A percentile compares a stretch with the other conserved stretches of the same genome.
These are phyloP conservation scores for Tamias sibiricus DNA, from an alignment of 2,113 vertebrate genomes.

Conservation along the genomic window DNA sequence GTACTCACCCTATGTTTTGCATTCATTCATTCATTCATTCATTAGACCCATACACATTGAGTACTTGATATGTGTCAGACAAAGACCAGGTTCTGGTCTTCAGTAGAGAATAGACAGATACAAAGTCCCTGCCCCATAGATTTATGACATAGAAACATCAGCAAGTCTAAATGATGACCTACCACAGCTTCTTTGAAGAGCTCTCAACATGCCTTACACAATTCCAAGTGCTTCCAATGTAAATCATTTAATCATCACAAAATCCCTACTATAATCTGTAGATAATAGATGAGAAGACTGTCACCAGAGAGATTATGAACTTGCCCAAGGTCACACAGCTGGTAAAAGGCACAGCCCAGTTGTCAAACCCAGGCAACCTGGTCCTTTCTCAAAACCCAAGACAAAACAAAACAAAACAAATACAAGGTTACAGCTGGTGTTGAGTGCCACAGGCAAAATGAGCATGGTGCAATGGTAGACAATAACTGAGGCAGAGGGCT, in stretches of 20 bases:
- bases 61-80: neutral
- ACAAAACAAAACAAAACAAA: slow-evolving; percentile 21
- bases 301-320: neutral
- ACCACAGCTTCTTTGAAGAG: neutral
- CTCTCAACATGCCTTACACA: neutral
- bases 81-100: neutral
- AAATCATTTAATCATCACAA: neutral
- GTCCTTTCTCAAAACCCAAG: neutral
- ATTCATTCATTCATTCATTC: neutral
- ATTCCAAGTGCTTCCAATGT: neutral
- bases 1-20: neutral
- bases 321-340: slow-evolving; percentile 6
- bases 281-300: neutral
- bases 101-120: neutral
- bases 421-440: neutral
- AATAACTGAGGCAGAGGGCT: neutral
- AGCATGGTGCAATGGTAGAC: neutral
- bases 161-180: neutral
- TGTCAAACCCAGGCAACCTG: neutral
- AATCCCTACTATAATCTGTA: neutral
- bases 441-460: neutral
- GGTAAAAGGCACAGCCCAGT: neutral
- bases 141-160: neutral
- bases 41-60: neutral
- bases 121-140: neutral